These are phyloP conservation scores for Troides aeacus DNA, from an alignment of 2,888 invertebrate species.

Conservation along the genomic window DNA sequence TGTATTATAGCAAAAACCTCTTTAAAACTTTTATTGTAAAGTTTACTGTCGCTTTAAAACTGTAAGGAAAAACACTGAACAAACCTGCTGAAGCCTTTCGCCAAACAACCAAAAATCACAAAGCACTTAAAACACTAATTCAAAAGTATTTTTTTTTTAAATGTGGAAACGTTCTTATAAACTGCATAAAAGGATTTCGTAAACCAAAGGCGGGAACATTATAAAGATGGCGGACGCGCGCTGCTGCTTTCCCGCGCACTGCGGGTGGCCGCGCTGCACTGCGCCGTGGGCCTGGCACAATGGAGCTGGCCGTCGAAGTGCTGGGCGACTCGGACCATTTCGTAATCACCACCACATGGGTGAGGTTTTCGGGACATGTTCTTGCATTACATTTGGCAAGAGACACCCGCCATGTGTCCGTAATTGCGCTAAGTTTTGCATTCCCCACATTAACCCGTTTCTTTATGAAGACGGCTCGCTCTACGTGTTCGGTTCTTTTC, in stretches of 20 bases:
- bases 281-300: conserved; percentile 59
- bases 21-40: no score
- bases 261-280: conserved; percentile 52
- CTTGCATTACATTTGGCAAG: conserved; percentile 62
- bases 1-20: no score
- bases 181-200: conserved; percentile 28
- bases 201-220: conserved; percentile 43
- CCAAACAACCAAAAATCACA: conserved; percentile 2
- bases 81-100: conserved; percentile 11
- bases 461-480: conserved; percentile 34
- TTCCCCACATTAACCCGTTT: conserved; percentile 30
- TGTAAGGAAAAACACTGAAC: neutral
- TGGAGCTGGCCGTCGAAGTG: conserved; percentile 61
- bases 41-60: no score
- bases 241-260: conserved; percentile 52
- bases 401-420: conserved; percentile 50
- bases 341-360: conserved; percentile 54
- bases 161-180: conserved; percentile 20
- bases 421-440: conserved; percentile 42
- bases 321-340: conserved; percentile 49
- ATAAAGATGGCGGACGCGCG: conserved; percentile 49
- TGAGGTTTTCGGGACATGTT: conserved; percentile 49
- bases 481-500: conserved; percentile 32
- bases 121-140: conserved; percentile 17
- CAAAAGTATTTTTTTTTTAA: conserved; percentile 13